A percentile compares a stretch with the other conserved stretches of the same genome.
Conservation (phyloP, 1,140 invertebrate species). For the Agrypnia vestita region DNA sequence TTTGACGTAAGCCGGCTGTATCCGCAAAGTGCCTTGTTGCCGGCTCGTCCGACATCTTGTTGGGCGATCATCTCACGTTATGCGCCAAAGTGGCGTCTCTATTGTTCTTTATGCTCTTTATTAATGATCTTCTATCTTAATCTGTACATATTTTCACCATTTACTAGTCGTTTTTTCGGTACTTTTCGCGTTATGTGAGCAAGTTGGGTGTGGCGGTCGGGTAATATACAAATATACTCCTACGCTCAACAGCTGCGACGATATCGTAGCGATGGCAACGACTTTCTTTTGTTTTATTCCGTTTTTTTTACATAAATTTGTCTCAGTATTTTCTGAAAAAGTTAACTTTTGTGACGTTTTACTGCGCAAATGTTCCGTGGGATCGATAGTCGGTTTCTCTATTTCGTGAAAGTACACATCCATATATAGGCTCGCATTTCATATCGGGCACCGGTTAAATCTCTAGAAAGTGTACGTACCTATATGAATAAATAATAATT, state of each 20-base stretch:
- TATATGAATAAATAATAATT: too few relatives aligned
- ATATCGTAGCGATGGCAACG: neutral
- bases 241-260: constrained; percentile 9
- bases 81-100: neutral
- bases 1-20: constrained; percentile 14
- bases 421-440: too few relatives aligned
- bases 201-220: constrained; percentile 38
- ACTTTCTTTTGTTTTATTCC: constrained; percentile 3
- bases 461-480: too few relatives aligned
- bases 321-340: neutral
- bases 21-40: neutral
- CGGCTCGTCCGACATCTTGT: constrained; percentile 44
- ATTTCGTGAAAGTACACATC: neutral
- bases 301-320: neutral
- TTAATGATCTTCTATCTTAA: constrained; percentile 1
- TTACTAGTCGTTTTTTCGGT: neutral
- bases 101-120: neutral
- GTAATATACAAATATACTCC: neutral
- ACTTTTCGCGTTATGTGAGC: neutral
- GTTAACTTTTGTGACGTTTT: neutral
- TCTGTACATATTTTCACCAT: neutral
- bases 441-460: too few relatives aligned
- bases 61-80: neutral
- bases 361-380: neutral
- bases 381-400: neutral